These are phyloP conservation scores for Mycalesis mineus DNA, from an alignment of 2,888 invertebrate genomes.

Conservation along the genomic window DNA sequence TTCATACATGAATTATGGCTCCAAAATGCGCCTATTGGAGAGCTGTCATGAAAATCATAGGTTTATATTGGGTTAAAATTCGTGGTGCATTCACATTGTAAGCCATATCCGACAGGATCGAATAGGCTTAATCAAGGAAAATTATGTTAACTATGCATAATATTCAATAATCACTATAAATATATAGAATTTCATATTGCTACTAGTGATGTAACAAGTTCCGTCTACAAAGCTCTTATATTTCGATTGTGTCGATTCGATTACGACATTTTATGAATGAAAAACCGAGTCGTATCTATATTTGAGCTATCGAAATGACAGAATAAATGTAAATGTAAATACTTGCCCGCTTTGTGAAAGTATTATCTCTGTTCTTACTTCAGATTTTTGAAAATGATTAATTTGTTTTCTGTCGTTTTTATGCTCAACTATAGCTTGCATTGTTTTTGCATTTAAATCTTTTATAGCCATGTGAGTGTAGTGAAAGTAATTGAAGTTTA, in stretches of 20 bases:
- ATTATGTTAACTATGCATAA: neutral
- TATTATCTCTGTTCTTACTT: too few relatives aligned
- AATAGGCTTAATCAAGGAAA: neutral
- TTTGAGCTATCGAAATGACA: too few relatives aligned
- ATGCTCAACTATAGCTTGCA: too few relatives aligned
- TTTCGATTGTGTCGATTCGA: neutral
- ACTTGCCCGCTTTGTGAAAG: too few relatives aligned
- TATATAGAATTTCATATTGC: neutral
- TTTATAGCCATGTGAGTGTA: neutral
- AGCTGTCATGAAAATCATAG: conserved; percentile 84
- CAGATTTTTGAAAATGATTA: too few relatives aligned
- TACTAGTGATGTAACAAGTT: neutral
- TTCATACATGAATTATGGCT: conserved; percentile 98
- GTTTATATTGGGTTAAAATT: neutral
- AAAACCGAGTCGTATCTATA: too few relatives aligned
- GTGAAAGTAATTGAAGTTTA: neutral
- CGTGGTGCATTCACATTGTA: neutral
- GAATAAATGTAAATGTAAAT: too few relatives aligned
- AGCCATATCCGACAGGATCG: neutral
- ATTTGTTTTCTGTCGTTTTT: too few relatives aligned
- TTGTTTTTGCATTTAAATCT: conserved; percentile 1
- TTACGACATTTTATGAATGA: neutral
- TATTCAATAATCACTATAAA: too few relatives aligned
- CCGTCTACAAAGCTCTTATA: neutral
- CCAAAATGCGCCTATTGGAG: conserved; percentile 97